These are phyloP conservation scores for Calameuta pallipes DNA, from an alignment of 2,888 invertebrate genomes.

Conservation along the genomic window DNA sequence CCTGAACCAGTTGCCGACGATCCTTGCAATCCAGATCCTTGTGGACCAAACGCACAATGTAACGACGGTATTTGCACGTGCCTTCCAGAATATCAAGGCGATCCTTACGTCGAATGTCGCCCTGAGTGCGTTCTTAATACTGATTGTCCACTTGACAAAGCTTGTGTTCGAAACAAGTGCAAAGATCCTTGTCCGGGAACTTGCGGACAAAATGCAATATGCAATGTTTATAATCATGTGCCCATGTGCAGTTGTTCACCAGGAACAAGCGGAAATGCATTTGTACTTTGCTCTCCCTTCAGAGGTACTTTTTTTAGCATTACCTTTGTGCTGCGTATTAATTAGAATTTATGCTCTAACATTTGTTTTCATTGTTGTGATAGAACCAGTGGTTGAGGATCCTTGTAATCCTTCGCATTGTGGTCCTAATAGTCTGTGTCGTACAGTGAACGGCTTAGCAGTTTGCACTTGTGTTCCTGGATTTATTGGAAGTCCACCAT, in stretches of 20 bases:
- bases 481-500: conserved; percentile 81
- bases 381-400: conserved; percentile 64
- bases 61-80: conserved; percentile 78
- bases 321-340: not conserved
- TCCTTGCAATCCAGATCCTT: conserved; percentile 70
- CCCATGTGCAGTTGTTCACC: conserved; percentile 78
- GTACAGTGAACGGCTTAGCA: conserved; percentile 76
- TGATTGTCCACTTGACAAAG: conserved; percentile 77
- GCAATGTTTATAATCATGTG: conserved; percentile 81
- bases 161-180: conserved; percentile 81
- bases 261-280: conserved; percentile 65
- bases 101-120: conserved; percentile 78
- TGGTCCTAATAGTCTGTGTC: conserved; percentile 77
- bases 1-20: conserved; percentile 47
- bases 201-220: conserved; percentile 81
- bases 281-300: conserved; percentile 65
- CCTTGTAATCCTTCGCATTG: conserved; percentile 74
- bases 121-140: conserved; percentile 84
- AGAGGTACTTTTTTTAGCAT: conserved; percentile 12
- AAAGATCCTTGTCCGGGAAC: conserved; percentile 82
- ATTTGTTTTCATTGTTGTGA: not conserved
- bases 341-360: not conserved
- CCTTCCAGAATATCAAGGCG: conserved; percentile 78
- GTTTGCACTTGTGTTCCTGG: conserved; percentile 82
- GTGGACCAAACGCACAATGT: conserved; percentile 81